These are phyloP conservation scores for Eupithecia centaureata DNA, from an alignment of 2,888 invertebrate genomes.

Conservation along the genomic window DNA sequence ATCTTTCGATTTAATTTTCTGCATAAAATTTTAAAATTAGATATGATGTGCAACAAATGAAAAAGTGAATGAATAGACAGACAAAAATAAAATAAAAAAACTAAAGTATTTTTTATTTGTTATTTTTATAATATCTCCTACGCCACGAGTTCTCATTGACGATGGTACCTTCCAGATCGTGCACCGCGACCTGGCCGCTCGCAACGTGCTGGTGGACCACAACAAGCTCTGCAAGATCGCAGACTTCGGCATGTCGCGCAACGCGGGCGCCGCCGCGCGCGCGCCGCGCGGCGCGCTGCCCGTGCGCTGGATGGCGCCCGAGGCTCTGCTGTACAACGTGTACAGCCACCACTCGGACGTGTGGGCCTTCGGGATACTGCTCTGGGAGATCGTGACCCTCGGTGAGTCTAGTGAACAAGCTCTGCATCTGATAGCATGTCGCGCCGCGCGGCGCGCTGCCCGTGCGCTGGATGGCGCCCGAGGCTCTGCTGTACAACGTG, in stretches of 20 bases:
- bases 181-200: constrained; percentile 92
- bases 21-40: too few species aligned
- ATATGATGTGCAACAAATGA: too few species aligned
- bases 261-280: constrained; percentile 73
- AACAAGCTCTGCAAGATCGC: constrained; percentile 95
- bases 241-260: constrained; percentile 94
- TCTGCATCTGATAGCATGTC: too few species aligned
- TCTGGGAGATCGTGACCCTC: constrained; percentile 94
- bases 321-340: constrained; percentile 89
- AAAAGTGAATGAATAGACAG: too few species aligned
- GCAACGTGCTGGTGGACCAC: constrained; percentile 92
- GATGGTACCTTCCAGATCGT: constrained; percentile 85
- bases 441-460: constrained; percentile 85
- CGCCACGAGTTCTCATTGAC: neutral
- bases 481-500: constrained; percentile 89
- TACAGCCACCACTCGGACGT: constrained; percentile 93
- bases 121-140: too few species aligned
- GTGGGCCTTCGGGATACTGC: constrained; percentile 93
- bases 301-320: constrained; percentile 94
- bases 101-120: too few species aligned
- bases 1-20: too few species aligned
- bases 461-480: constrained; percentile 94
- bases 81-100: too few species aligned
- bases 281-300: constrained; percentile 85
- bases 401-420: too few species aligned